Conservation (phyloP, 1,140 invertebrate species). For the Euura saliciscinereae region DNA sequence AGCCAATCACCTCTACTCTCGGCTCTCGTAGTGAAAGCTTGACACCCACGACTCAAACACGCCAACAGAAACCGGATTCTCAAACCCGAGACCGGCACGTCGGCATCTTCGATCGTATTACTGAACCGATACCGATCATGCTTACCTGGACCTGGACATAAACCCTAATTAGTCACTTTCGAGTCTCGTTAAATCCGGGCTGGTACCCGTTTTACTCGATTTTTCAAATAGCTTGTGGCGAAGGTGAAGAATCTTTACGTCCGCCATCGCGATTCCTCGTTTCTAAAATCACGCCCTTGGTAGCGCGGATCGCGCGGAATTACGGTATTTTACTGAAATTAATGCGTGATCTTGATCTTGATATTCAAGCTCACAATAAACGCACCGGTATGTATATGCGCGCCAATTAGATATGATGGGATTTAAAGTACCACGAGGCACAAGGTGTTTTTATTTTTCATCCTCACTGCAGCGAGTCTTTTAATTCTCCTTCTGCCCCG, state of each 20-base stretch:
- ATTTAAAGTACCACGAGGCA: neutral
- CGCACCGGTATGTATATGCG: neutral
- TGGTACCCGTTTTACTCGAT: too few relatives aligned
- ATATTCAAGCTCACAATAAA: neutral
- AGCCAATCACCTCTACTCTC: slow-evolving; percentile 52
- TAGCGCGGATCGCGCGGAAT: neutral
- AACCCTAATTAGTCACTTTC: neutral
- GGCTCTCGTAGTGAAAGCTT: slow-evolving; percentile 46
- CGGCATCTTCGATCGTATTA: neutral
- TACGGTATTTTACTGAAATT: neutral
- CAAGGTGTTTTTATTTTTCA: neutral
- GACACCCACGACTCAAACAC: slow-evolving; percentile 53
- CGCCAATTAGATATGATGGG: neutral
- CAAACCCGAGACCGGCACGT: neutral
- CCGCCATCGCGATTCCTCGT: too few relatives aligned
- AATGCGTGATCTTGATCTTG: neutral
- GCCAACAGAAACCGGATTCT: slow-evolving; percentile 4
- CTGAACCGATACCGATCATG: neutral
- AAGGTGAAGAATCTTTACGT: neutral
- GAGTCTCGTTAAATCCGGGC: too few relatives aligned
- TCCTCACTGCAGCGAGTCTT: neutral
- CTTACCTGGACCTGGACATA: too few relatives aligned
- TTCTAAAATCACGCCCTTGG: neutral
- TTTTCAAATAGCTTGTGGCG: too few relatives aligned
- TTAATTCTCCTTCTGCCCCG: neutral